phyloP scores from a whole-genome alignment of 2,113 vertebrate species.

The Xyrauchen texanus region DNA sequence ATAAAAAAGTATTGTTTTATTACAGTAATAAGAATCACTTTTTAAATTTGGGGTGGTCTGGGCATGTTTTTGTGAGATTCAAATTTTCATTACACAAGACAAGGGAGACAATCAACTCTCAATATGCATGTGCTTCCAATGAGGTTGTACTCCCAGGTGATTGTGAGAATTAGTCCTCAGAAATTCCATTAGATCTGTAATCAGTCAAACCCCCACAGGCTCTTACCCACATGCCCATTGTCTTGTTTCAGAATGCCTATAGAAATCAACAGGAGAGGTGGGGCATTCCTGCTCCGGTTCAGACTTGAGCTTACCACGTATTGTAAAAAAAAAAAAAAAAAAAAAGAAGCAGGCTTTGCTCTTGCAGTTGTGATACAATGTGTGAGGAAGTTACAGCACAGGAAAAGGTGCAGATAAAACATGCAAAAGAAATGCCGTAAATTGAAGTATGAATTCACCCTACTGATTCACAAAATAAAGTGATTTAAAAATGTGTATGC shows the following conservation, averaged over 20 bases:
- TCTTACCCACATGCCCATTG: conserved; percentile 54
- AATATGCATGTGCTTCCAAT: conserved; percentile 58
- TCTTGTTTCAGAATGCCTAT: conserved; percentile 68
- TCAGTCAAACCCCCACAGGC: conserved; percentile 18
- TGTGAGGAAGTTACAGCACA: not conserved
- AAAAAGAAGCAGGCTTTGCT: too few relatives aligned
- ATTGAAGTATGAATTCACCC: not conserved
- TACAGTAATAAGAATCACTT: too few relatives aligned
- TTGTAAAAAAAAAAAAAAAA: not conserved
- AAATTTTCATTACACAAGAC: too few relatives aligned
- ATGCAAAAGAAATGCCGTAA: not conserved
- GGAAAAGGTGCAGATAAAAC: not conserved
- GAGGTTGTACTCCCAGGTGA: conserved; percentile 67
- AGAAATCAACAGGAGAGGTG: conserved; percentile 59
- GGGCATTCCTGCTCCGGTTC: conserved; percentile 55
- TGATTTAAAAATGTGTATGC: not conserved
- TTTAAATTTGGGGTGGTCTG: too few relatives aligned
- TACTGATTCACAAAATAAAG: not conserved
- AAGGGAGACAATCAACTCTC: not conserved
- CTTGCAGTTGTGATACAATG: not conserved
- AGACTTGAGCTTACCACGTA: conserved; percentile 37
- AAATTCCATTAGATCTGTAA: conserved; percentile 54
- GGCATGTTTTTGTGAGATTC: too few relatives aligned
- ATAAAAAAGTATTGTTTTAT: too few relatives aligned
- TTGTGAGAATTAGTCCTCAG: conserved; percentile 52